Evolutionary conservation across 1,140 invertebrate species (phyloP).

Genomic region (Acromyrmex heyeri): DNA sequence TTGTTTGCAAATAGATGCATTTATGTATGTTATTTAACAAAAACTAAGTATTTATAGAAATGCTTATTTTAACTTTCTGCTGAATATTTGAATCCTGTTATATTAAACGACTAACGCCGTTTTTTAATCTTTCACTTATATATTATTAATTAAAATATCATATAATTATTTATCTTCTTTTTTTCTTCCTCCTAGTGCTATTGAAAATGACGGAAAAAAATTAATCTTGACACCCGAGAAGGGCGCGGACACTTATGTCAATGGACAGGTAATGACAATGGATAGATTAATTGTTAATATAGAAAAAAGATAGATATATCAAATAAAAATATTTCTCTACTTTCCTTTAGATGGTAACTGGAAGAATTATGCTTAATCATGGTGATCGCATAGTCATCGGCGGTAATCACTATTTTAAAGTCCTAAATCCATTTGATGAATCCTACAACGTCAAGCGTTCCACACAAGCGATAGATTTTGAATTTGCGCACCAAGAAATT

Average conservation of each 20-base stretch:
- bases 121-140: not conserved
- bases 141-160: slow-evolving; percentile 10
- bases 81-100: slow-evolving; percentile 4
- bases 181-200: slow-evolving; percentile 77
- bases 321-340: slow-evolving; percentile 4
- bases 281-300: slow-evolving; percentile 4
- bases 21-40: not conserved
- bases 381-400: slow-evolving; percentile 90
- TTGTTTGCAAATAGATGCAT: not conserved
- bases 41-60: slow-evolving; percentile 11
- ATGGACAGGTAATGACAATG: slow-evolving; percentile 87
- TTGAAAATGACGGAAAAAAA: slow-evolving; percentile 85
- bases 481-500: slow-evolving; percentile 89
- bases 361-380: slow-evolving; percentile 87
- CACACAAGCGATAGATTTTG: slow-evolving; percentile 87
- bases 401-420: slow-evolving; percentile 90
- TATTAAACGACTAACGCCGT: not conserved
- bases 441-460: slow-evolving; percentile 70
- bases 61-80: not conserved
- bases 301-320: not conserved
- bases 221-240: slow-evolving; percentile 85
- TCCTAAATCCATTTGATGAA: slow-evolving; percentile 86
- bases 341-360: slow-evolving; percentile 71
- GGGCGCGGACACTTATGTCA: slow-evolving; percentile 89
- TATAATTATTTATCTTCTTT: slow-evolving; percentile 15